These are phyloP conservation scores for Zhuqinia jingwanae DNA, from an alignment of 2,888 invertebrate genomes.

Conservation along the genomic window DNA sequence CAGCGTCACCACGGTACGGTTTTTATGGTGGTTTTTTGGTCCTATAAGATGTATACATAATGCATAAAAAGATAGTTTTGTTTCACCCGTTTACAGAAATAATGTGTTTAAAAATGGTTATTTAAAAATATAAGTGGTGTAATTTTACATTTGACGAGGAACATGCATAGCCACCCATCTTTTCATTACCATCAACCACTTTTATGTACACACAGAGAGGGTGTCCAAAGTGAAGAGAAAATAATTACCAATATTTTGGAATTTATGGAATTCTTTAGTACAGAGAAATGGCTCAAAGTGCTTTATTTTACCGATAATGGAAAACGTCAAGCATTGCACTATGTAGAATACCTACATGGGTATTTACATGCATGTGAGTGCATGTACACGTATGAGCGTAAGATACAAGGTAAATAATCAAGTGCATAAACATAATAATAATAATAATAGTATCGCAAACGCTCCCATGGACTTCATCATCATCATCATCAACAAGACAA, in stretches of 20 bases:
- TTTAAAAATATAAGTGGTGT: not conserved
- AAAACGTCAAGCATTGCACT: too few relatives aligned
- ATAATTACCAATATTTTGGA: constrained; percentile 22
- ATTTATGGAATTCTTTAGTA: constrained; percentile 6
- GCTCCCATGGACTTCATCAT: constrained; percentile 1
- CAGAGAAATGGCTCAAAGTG: not conserved
- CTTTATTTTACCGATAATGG: not conserved
- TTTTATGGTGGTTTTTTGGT: too few relatives aligned
- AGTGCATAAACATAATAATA: too few relatives aligned
- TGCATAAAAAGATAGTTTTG: not conserved
- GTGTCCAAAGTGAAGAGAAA: too few relatives aligned
- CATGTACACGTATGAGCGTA: too few relatives aligned
- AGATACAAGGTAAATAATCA: constrained; percentile 7
- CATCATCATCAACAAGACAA: too few relatives aligned
- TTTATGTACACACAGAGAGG: not conserved
- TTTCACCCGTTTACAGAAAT: too few relatives aligned
- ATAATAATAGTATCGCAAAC: too few relatives aligned
- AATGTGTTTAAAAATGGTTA: too few relatives aligned
- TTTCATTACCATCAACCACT: too few relatives aligned
- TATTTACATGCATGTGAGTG: not conserved
- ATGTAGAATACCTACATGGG: too few relatives aligned
- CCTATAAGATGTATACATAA: not conserved
- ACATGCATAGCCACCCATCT: too few relatives aligned
- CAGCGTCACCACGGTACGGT: not conserved
- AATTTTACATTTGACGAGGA: not conserved